phyloP scores from a whole-genome alignment of 1,140 invertebrate species.

The Aphelenchoides fujianensis region DNA sequence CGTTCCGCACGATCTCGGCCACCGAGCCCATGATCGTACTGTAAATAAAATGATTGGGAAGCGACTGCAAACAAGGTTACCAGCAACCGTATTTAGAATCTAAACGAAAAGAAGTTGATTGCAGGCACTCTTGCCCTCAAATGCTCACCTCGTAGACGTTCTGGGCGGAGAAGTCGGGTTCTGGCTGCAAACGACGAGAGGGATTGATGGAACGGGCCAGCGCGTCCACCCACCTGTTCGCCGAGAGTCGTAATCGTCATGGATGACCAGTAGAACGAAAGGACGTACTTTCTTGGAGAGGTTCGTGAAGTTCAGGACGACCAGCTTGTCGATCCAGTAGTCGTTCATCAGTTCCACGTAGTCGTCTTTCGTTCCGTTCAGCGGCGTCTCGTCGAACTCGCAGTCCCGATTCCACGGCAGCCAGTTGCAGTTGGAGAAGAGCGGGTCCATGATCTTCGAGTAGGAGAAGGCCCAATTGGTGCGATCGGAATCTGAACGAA shows the following conservation, averaged over 20 bases:
- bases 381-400: constrained; percentile 3
- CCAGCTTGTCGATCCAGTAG: constrained; percentile 19
- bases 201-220: too few relatives aligned
- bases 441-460: constrained; percentile 22
- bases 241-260: constrained; percentile 26
- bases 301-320: constrained; percentile 7
- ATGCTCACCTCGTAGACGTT: constrained; percentile 20
- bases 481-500: constrained; percentile 10
- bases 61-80: constrained; percentile 24
- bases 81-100: constrained; percentile 29
- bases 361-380: constrained; percentile 29
- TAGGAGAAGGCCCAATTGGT: constrained; percentile 26
- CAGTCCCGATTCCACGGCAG: constrained; percentile 25
- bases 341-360: constrained; percentile 29
- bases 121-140: too few relatives aligned
- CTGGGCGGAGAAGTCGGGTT: constrained; percentile 21
- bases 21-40: constrained; percentile 30
- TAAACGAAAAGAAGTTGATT: too few relatives aligned
- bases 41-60: too few relatives aligned
- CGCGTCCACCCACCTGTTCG: constrained; percentile 23
- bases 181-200: constrained; percentile 18
- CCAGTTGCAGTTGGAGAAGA: constrained; percentile 29
- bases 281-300: constrained; percentile 28
- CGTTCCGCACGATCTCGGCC: constrained; percentile 23
- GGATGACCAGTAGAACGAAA: constrained; percentile 26